Conservation (phyloP, 2,888 invertebrate genomes). For the Fragum whitleyi region DNA sequence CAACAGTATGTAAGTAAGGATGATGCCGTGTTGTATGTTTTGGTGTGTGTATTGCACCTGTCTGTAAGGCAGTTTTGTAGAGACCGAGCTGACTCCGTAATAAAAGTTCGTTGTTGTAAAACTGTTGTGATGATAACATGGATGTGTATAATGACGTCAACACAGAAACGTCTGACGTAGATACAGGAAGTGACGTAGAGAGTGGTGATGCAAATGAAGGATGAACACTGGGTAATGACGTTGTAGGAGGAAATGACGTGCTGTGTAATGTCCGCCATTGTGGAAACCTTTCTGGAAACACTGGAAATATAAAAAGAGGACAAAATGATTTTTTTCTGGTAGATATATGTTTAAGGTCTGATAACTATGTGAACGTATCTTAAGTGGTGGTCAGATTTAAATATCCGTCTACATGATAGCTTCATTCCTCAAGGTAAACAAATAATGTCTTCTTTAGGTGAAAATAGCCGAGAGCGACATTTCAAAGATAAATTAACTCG, state of each 20-base stretch:
- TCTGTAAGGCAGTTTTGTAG: slow-evolving; percentile 47
- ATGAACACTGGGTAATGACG: slow-evolving; percentile 34
- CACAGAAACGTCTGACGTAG: slow-evolving; percentile 49
- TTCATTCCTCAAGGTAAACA: background rate
- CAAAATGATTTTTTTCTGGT: no score
- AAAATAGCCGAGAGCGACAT: slow-evolving; percentile 13
- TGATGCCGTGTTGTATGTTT: slow-evolving; percentile 57
- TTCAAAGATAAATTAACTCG: slow-evolving; percentile 21
- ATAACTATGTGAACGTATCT: no score
- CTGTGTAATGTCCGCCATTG: slow-evolving; percentile 45
- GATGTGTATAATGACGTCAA: slow-evolving; percentile 59
- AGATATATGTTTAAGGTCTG: background rate
- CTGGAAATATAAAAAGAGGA: slow-evolving; percentile 34
- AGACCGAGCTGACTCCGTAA: slow-evolving; percentile 47
- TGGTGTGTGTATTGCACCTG: slow-evolving; percentile 33
- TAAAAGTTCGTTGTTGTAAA: slow-evolving; percentile 65
- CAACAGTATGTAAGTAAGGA: slow-evolving; percentile 53
- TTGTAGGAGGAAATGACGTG: slow-evolving; percentile 11
- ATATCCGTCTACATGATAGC: background rate
- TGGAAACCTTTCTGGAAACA: slow-evolving; percentile 28
- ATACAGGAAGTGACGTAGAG: slow-evolving; percentile 54
- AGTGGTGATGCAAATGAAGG: slow-evolving; percentile 51
- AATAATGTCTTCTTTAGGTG: slow-evolving; percentile 17
- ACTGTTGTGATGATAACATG: slow-evolving; percentile 59
- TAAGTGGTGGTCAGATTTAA: background rate